Evolutionary conservation across 2,113 vertebrate species (phyloP), one percentile per base, ranked within the genome.

Genomic region (Oreotragus oreotragus): DNA sequence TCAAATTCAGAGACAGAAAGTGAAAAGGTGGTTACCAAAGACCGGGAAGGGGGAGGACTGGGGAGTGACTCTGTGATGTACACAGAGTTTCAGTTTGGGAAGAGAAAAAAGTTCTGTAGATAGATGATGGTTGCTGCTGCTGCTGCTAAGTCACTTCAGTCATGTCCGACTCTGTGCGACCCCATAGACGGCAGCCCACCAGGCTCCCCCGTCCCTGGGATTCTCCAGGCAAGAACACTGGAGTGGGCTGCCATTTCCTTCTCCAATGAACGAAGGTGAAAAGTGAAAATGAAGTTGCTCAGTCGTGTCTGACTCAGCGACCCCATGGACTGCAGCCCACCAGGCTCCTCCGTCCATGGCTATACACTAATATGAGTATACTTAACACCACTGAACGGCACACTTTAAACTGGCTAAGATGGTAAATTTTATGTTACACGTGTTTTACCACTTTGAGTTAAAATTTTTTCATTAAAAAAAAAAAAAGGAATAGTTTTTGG

Each of bases 91-190:
- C 43, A 16, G 30, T 33, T 33, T 36, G 43, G 47, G 62, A 89
- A 83, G 27, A 45, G 4, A 70, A 45, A 8, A 30, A 66, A 7
- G 15, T 58, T 90, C 80, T 84, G n/a, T 45, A 94, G 55, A 21
- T 4, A 13, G 77, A 10, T 28, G 49, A 47, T 13, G 16, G 58
- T 10, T 76, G 47, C 1, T 55, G 17, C 53, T 55, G 55, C n/a
- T n/a, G n/a, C 55, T 23, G 21, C 55, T 23, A 57, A 57, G 21
- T 23, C 3, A 3, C 55, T 57, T 57, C 55, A 55, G 53, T 23
- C 3, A 0, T 55, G 53, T 55, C 53, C 7, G 7, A 21, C 53
- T 21, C 53, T 21, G 6, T 55, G 53, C 2, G 1, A 55, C 53
- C 53, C 55, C 7, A 55, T 2, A 23, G 55, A 23, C 0, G 1